phyloP scores from a whole-genome alignment of 2,797 vertebrate genomes.

The Aulostomus chinensis region DNA sequence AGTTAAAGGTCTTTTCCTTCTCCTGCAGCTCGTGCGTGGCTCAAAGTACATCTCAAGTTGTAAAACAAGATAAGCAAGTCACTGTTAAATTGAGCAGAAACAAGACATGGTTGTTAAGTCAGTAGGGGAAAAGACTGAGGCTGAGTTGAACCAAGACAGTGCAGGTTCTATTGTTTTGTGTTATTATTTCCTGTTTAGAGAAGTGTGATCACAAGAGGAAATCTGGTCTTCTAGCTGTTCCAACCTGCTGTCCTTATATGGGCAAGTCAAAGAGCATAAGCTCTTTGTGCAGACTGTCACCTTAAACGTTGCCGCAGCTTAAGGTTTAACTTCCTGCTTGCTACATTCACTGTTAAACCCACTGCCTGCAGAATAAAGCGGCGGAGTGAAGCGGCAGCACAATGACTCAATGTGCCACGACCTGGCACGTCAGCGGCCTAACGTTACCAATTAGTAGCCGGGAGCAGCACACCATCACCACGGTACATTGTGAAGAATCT shows the following conservation, averaged over 20 bases:
- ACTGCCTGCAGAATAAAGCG: background rate
- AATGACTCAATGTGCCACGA: too few species aligned
- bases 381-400: too few species aligned
- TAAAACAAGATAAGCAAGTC: too few species aligned
- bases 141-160: background rate
- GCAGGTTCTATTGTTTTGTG: too few species aligned
- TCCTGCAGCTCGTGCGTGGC: too few species aligned
- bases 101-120: too few species aligned
- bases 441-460: conserved; percentile 28
- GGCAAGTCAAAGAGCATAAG: conserved; percentile 47
- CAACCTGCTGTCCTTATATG: conserved; percentile 71
- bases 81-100: too few species aligned
- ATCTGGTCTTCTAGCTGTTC: conserved; percentile 13
- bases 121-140: conserved; percentile 1
- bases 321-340: conserved; percentile 57
- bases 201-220: conserved; percentile 12
- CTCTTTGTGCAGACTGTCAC: conserved; percentile 19
- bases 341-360: background rate
- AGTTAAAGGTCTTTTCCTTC: too few species aligned
- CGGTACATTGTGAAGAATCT: too few species aligned
- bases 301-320: conserved; percentile 28
- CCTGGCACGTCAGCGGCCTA: conserved; percentile 38
- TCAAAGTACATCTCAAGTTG: too few species aligned
- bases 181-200: conserved; percentile 35
- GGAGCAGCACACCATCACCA: too few species aligned